These are phyloP conservation scores for Labia minor DNA, from an alignment of 2,888 invertebrate species.

Conservation along the genomic window DNA sequence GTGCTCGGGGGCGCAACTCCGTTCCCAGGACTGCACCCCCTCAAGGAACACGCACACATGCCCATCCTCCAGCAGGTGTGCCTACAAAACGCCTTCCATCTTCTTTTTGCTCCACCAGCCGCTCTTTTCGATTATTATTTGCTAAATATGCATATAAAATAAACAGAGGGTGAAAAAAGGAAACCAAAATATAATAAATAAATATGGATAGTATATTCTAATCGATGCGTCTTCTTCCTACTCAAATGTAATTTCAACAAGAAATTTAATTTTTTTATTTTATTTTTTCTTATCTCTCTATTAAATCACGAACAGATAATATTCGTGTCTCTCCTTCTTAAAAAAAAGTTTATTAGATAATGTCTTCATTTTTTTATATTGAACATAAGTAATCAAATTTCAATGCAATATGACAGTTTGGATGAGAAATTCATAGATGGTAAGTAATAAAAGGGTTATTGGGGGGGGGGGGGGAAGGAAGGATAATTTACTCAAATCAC, in stretches of 20 bases:
- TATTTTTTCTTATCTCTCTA: not conserved
- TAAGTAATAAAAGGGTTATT: too few species aligned
- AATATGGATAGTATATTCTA: too few species aligned
- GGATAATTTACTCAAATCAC: too few species aligned
- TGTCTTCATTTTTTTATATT: too few species aligned
- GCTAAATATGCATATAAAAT: conserved; percentile 3
- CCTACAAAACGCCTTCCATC: not conserved
- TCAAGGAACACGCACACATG: not conserved
- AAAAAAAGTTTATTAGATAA: too few species aligned
- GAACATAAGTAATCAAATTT: too few species aligned
- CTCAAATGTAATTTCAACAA: not conserved
- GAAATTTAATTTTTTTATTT: not conserved
- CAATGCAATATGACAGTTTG: too few species aligned
- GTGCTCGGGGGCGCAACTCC: not conserved
- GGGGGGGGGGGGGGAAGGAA: too few species aligned
- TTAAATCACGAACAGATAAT: too few species aligned
- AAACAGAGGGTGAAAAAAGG: not conserved
- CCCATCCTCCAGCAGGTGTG: not conserved
- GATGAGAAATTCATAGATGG: too few species aligned
- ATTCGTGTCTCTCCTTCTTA: too few species aligned
- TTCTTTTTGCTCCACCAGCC: not conserved
- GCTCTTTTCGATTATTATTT: not conserved
- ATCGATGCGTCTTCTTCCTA: not conserved
- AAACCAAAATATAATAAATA: too few species aligned
- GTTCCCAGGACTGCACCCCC: not conserved